Conservation (phyloP, 1,140 invertebrate genomes). For the Conus ventricosus region DNA sequence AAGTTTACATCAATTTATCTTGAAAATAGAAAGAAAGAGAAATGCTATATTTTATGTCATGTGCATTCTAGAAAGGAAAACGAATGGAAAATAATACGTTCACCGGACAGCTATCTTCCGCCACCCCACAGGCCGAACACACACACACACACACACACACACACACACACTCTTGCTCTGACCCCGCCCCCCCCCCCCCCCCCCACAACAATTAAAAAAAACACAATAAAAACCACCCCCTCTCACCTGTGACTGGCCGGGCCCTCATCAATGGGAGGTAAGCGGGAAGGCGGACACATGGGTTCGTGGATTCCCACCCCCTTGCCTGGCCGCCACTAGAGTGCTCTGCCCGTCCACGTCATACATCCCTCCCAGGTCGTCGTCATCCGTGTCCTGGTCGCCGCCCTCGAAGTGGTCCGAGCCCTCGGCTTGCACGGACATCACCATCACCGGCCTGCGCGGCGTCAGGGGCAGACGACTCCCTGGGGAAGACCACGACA, state of each 20-base stretch:
- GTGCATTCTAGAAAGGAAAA: too few relatives aligned
- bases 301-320: conserved; percentile 8
- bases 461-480: background rate
- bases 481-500: background rate
- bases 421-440: background rate
- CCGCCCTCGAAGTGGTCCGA: background rate
- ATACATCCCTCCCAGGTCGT: background rate
- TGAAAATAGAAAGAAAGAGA: too few relatives aligned
- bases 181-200: too few relatives aligned
- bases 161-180: too few relatives aligned
- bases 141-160: too few relatives aligned
- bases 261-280: conserved; percentile 25
- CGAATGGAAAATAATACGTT: too few relatives aligned
- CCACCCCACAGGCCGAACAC: too few relatives aligned
- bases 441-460: background rate
- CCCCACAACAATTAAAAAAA: too few relatives aligned
- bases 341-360: conserved; percentile 1
- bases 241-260: conserved; percentile 12
- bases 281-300: conserved; percentile 10
- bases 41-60: too few relatives aligned
- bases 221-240: background rate
- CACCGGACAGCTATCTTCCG: too few relatives aligned
- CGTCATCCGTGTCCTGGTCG: background rate
- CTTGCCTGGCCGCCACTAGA: conserved; percentile 13
- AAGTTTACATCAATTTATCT: too few relatives aligned